phyloP scores from a whole-genome alignment of 92 coral and sea anemone genomes.

The Parazoanthus swiftii region DNA sequence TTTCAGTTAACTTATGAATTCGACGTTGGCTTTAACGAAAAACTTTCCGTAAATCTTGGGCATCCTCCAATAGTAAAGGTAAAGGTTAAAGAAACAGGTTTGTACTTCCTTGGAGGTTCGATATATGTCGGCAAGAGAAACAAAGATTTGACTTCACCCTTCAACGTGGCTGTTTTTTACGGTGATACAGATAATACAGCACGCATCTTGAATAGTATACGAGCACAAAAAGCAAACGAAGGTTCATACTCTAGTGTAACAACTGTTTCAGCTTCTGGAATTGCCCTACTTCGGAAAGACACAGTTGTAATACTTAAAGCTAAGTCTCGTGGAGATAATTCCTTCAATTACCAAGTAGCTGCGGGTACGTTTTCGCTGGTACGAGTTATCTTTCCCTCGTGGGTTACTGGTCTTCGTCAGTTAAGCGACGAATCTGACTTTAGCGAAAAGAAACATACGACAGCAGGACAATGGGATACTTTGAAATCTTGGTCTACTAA shows the following conservation, averaged over 20 bases:
- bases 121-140: not conserved
- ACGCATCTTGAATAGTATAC: not conserved
- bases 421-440: not conserved
- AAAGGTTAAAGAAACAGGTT: constrained; percentile 6
- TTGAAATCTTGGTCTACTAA: constrained; percentile 26
- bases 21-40: not conserved
- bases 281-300: not conserved
- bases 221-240: not conserved
- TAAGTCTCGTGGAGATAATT: not conserved
- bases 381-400: not conserved
- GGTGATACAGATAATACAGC: not conserved
- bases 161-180: not conserved
- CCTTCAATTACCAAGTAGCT: not conserved
- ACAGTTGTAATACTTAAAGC: not conserved
- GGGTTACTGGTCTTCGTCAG: not conserved
- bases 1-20: not conserved
- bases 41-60: not conserved
- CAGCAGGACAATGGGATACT: constrained; percentile 21
- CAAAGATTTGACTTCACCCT: not conserved
- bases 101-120: not conserved
- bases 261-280: not conserved
- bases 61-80: not conserved
- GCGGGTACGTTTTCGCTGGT: not conserved
- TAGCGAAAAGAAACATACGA: not conserved
- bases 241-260: not conserved